Conservation (phyloP, 1,140 invertebrate species). For the Halictus rubicundus region DNA sequence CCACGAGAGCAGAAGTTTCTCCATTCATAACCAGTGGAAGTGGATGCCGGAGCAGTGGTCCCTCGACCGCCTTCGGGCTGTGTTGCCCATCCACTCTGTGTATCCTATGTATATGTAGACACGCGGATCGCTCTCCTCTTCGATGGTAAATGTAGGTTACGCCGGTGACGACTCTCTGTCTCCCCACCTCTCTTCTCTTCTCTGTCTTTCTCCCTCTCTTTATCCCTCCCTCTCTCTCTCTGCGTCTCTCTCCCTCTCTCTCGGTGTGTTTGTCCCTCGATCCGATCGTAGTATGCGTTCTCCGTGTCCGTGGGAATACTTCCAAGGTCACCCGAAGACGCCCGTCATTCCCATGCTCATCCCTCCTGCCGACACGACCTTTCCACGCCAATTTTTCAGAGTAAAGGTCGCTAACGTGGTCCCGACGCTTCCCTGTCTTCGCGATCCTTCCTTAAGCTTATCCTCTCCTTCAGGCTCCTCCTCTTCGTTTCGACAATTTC, state of each 20-base stretch:
- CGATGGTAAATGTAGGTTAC: conserved; percentile 73
- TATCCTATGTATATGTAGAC: conserved; percentile 50
- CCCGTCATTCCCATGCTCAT: conserved; percentile 6
- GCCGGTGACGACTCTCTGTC: conserved; percentile 56
- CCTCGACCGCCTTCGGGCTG: conserved; percentile 49
- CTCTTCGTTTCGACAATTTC: too few relatives aligned
- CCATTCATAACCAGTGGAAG: conserved; percentile 74
- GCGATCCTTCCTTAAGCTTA: too few relatives aligned
- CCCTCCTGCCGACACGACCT: conserved; percentile 25
- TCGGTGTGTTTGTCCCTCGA: not conserved
- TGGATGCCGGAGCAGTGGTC: conserved; percentile 60
- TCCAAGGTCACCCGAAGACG: conserved; percentile 65
- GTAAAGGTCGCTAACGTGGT: not conserved
- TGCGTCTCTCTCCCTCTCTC: not conserved
- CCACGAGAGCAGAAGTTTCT: conserved; percentile 71
- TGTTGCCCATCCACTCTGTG: conserved; percentile 35
- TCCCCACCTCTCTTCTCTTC: not conserved
- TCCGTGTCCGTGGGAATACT: conserved; percentile 32
- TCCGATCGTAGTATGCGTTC: not conserved
- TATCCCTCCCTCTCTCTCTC: not conserved
- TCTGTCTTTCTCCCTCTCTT: not conserved
- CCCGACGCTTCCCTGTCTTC: too few relatives aligned
- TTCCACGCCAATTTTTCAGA: not conserved
- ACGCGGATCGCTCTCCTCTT: conserved; percentile 34
- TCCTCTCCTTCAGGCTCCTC: too few relatives aligned